These are phyloP conservation scores for Ormyrus rosae DNA, from an alignment of 2,888 invertebrate species.

Conservation along the genomic window DNA sequence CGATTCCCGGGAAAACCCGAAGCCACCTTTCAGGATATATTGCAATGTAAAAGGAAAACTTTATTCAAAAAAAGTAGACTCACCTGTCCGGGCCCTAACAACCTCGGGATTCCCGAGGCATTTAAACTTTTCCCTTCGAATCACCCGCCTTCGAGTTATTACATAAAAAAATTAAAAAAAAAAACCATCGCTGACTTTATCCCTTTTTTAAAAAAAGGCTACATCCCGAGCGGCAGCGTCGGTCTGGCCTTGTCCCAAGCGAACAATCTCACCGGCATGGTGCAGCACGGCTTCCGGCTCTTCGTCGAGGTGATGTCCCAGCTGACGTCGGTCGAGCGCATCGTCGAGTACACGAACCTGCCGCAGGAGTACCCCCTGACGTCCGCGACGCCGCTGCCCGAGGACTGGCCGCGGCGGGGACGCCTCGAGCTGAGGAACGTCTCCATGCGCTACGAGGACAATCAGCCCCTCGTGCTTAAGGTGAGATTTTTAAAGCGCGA, in stretches of 20 bases:
- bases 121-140: too few relatives aligned
- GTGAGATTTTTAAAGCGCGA: conserved; percentile 61
- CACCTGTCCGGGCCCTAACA: too few relatives aligned
- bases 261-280: conserved; percentile 84
- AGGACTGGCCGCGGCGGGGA: conserved; percentile 83
- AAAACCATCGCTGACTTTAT: not conserved
- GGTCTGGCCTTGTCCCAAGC: conserved; percentile 85
- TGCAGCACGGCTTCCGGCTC: conserved; percentile 87
- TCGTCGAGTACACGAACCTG: conserved; percentile 86
- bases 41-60: too few relatives aligned
- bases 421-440: conserved; percentile 80
- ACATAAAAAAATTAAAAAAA: too few relatives aligned
- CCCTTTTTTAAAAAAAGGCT: conserved; percentile 20
- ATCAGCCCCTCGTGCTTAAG: conserved; percentile 84
- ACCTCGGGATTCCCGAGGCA: too few relatives aligned
- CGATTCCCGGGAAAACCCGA: too few relatives aligned
- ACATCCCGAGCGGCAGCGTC: conserved; percentile 79
- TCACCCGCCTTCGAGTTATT: too few relatives aligned
- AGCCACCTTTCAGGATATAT: too few relatives aligned
- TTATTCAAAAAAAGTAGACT: too few relatives aligned
- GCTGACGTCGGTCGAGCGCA: conserved; percentile 88
- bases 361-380: conserved; percentile 80
- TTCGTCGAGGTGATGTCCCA: conserved; percentile 85
- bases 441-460: conserved; percentile 80
- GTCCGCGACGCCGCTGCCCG: conserved; percentile 76